phyloP scores from a whole-genome alignment of 2,888 invertebrate genomes.

The Perdita meconis region DNA sequence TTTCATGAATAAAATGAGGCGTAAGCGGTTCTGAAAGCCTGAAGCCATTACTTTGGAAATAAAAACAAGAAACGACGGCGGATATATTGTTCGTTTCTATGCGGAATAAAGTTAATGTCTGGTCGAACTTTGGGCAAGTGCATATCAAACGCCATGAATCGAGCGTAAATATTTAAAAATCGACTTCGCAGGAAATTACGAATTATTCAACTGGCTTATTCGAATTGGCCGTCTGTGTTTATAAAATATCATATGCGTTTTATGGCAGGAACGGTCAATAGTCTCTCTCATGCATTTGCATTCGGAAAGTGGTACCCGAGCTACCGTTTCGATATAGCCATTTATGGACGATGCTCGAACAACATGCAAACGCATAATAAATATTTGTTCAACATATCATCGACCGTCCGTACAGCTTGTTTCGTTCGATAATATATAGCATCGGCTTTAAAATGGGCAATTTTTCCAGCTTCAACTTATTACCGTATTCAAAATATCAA shows the following conservation, averaged over 20 bases:
- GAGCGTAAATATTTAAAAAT: constrained; percentile 21
- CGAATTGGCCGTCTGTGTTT: neutral
- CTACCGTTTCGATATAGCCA: constrained; percentile 48
- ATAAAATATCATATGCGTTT: constrained; percentile 48
- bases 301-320: constrained; percentile 22
- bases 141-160: neutral
- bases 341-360: constrained; percentile 30
- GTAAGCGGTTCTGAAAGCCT: neutral
- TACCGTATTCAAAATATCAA: too few relatives aligned
- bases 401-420: neutral
- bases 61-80: neutral
- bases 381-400: constrained; percentile 36
- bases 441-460: neutral
- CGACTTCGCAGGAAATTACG: constrained; percentile 29
- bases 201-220: constrained; percentile 29
- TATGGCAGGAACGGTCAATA: constrained; percentile 35
- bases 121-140: neutral
- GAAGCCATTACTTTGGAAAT: neutral
- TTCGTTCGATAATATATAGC: neutral
- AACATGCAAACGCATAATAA: constrained; percentile 16
- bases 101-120: neutral
- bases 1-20: constrained; percentile 1
- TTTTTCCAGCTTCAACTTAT: too few relatives aligned
- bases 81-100: neutral
- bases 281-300: constrained; percentile 30